Percentiles rank a stretch among this genome's conserved stretches.
These are phyloP conservation scores for Drosophila pegasa DNA, from an alignment of 2,888 invertebrate genomes.

Conservation along the genomic window DNA sequence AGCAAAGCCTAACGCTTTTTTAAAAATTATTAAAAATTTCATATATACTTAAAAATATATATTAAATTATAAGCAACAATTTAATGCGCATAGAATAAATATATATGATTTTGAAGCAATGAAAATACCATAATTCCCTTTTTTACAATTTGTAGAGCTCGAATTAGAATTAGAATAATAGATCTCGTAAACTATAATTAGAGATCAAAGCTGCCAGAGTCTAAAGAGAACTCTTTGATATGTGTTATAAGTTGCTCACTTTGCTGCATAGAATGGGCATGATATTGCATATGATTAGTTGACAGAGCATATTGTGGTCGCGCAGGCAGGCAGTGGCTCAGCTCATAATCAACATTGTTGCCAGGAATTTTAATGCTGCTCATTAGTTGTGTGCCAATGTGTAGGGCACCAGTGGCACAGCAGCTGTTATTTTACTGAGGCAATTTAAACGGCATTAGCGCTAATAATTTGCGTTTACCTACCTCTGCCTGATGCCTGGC, in stretches of 20 bases:
- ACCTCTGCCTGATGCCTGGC: constrained; percentile 2
- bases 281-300: background rate
- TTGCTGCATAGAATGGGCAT: background rate
- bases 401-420: constrained; percentile 23
- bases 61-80: too few relatives aligned
- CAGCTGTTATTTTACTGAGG: constrained; percentile 60
- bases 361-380: constrained; percentile 46
- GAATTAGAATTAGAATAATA: background rate
- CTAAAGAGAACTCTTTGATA: background rate
- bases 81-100: too few relatives aligned
- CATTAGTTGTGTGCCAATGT: constrained; percentile 13
- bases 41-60: too few relatives aligned
- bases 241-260: background rate
- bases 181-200: too few relatives aligned
- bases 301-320: constrained; percentile 23
- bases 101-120: too few relatives aligned
- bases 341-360: constrained; percentile 44
- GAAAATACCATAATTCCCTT: too few relatives aligned
- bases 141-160: background rate
- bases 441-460: constrained; percentile 66
- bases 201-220: background rate
- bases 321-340: constrained; percentile 5
- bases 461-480: constrained; percentile 62
- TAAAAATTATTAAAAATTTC: too few relatives aligned
- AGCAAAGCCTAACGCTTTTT: too few relatives aligned